Evolutionary conservation across 2,113 vertebrate genomes (phyloP), one percentile per base, ranked within the genome.

Genomic region (Embiotoca jacksoni): DNA sequence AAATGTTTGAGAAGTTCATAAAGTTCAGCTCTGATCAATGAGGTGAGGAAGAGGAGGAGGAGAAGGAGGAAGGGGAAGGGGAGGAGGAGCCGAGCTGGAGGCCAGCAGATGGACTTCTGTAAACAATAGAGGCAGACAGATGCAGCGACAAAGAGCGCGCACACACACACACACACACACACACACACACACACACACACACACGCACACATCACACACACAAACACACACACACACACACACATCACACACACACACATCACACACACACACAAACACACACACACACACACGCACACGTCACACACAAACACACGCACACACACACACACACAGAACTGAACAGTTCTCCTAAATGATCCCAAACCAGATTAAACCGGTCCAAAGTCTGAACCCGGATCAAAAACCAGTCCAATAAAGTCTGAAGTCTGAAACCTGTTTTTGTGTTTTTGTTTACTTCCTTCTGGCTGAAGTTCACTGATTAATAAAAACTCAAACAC

Each of bases 81-180:
- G 83, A 55, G 60, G 54, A 41, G 37, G 75, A 33, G 66, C 59
- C 82, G 90, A 23, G 23, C 23, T 23, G 23, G 23, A 23, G 23
- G 79, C 86, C 85, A 89, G 93, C 93, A 94, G 92, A 94, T 94
- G 93, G 94, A 94, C 86, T 74, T 72, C 83, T 63, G 62, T 77
- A 88, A 92, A 94, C 92, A 93, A 92, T 92, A 68, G 89, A 85
- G 72, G 72, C 76, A 82, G 90, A 91, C 94, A 93, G 91, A 94
- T 92, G 91, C 88, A 93, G 84, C 69, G 87, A 93, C 93, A 93
- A 94, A 92, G 91, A 93, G 55, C 71, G 67, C 72, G 5, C 44
- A 9, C 44, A 46, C 44, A 46, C 55, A 3, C 75, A 32, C 78
- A 66, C 66, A 66, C 87, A 66, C 62, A 36, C 41, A 33, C 33